A percentile compares a stretch with the other conserved stretches of the same genome.
Evolutionary conservation across 2,888 invertebrate genomes (phyloP).

Genomic region (Yponomeuta sedellus): DNA sequence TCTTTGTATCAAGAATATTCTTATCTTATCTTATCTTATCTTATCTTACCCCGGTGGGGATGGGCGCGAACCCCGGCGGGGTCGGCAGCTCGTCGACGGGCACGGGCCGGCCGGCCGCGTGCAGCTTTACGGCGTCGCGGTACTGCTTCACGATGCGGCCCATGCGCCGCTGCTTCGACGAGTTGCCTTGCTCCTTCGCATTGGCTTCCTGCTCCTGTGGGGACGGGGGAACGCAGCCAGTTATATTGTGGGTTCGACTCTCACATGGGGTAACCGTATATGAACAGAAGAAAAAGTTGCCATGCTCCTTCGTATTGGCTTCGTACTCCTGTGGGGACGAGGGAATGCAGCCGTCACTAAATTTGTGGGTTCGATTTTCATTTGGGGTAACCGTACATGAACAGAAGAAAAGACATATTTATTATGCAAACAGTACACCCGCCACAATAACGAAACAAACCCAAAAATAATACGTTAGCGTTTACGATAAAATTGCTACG

Average conservation of each 20-base stretch:
- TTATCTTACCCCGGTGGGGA: too few species aligned
- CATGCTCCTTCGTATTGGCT: constrained; percentile 85
- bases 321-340: constrained; percentile 74
- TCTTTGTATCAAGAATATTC: too few species aligned
- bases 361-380: too few species aligned
- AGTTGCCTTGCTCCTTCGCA: constrained; percentile 87
- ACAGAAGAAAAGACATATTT: too few species aligned
- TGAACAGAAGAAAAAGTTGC: constrained; percentile 75
- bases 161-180: constrained; percentile 91
- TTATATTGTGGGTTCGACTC: too few species aligned
- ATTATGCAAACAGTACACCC: too few species aligned
- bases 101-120: constrained; percentile 85
- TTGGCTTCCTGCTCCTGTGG: constrained; percentile 80
- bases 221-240: neutral
- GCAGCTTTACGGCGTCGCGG: constrained; percentile 87
- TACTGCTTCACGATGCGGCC: constrained; percentile 96
- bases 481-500: too few species aligned
- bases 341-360: neutral
- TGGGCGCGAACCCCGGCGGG: constrained; percentile 87
- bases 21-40: too few species aligned
- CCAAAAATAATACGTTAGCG: too few species aligned
- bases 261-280: too few species aligned
- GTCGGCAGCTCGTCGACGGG: constrained; percentile 89
- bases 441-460: too few species aligned
- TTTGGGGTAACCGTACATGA: too few species aligned